Evolutionary conservation across 1,140 invertebrate genomes (phyloP).

Genomic region (Stegodyphus mimosarum): DNA sequence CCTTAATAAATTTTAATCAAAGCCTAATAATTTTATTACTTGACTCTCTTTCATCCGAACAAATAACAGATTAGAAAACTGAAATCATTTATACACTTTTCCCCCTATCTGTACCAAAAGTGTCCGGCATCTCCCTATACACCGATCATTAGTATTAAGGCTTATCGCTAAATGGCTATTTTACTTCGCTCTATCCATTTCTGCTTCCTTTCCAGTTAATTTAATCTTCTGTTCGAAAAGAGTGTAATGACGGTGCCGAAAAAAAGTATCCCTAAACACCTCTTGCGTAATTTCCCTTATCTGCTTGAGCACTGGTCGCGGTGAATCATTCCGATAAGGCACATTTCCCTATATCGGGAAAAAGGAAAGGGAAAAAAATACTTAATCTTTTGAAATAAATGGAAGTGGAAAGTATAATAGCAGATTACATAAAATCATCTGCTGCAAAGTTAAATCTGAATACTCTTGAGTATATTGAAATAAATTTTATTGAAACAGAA

Average conservation of each 20-base stretch:
- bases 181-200: conserved; percentile 21
- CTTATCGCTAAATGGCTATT: conserved; percentile 47
- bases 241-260: conserved; percentile 31
- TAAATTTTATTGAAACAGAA: too few species aligned
- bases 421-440: too few species aligned
- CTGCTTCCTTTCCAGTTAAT: conserved; percentile 40
- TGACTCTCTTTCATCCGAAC: neutral
- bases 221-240: conserved; percentile 47
- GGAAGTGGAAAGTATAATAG: too few species aligned
- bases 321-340: conserved; percentile 23
- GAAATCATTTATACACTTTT: too few species aligned
- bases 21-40: conserved; percentile 42
- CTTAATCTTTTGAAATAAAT: too few species aligned
- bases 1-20: conserved; percentile 28
- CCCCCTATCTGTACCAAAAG: neutral
- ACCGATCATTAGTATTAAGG: conserved; percentile 50
- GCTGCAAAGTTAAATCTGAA: too few species aligned
- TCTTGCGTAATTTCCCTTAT: conserved; percentile 42
- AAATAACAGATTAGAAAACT: conserved; percentile 10
- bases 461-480: too few species aligned
- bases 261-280: conserved; percentile 30
- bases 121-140: neutral
- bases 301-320: conserved; percentile 26
- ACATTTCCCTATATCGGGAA: neutral
- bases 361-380: conserved; percentile 23